These are phyloP conservation scores for Hetaerina titia DNA, from an alignment of 2,888 invertebrate species.

Conservation along the genomic window DNA sequence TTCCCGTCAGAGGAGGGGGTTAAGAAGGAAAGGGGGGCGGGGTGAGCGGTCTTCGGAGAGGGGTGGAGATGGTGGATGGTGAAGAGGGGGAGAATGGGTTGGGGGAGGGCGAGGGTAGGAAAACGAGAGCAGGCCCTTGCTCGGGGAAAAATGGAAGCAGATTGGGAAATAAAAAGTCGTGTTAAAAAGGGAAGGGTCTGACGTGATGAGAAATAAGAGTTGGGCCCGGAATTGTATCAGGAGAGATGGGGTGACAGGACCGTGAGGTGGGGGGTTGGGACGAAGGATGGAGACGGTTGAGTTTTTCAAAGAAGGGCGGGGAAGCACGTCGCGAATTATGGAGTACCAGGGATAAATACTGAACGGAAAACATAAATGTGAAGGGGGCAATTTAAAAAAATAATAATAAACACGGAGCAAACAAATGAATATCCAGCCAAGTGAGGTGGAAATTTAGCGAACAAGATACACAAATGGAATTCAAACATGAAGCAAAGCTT, in stretches of 20 bases:
- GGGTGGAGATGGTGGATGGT: neutral
- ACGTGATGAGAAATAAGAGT: constrained; percentile 61
- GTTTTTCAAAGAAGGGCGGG: no score
- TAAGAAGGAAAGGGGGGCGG: neutral
- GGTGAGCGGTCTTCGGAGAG: neutral
- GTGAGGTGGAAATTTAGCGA: no score
- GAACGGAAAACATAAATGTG: neutral
- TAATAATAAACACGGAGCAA: no score
- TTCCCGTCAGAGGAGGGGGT: neutral
- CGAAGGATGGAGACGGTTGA: neutral
- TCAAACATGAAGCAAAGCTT: no score
- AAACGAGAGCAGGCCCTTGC: constrained; percentile 3
- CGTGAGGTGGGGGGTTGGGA: neutral
- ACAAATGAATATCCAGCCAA: no score
- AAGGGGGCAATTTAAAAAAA: no score
- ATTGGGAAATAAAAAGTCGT: constrained; percentile 52
- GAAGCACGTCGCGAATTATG: neutral
- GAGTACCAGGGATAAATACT: neutral
- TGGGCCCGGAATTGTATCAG: constrained; percentile 50
- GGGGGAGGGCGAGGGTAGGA: neutral
- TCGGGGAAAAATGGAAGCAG: constrained; percentile 58
- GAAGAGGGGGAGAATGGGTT: neutral
- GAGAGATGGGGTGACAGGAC: neutral
- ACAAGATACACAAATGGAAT: no score
- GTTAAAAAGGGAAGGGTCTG: constrained; percentile 40